A percentile compares a stretch with the other conserved stretches of the same genome.
These are phyloP conservation scores for Chanos chanos DNA, from an alignment of 2,797 vertebrate genomes.

Conservation along the genomic window DNA sequence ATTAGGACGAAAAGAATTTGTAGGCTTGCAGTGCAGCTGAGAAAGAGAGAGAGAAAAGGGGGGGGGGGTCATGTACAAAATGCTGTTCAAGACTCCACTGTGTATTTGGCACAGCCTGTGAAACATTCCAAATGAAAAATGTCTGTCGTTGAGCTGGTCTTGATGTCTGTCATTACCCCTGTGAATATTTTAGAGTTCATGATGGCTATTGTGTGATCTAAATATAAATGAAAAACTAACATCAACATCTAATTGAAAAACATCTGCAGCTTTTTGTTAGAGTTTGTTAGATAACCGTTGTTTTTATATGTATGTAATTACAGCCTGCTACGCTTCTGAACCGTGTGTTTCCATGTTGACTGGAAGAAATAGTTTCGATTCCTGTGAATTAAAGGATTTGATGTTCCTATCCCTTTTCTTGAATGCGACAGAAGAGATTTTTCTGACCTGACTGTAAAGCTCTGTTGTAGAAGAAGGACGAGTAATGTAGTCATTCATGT, in stretches of 20 bases:
- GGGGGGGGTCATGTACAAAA: neutral
- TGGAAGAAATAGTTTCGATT: slow-evolving; percentile 4
- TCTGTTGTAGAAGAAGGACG: neutral
- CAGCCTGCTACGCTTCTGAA: neutral
- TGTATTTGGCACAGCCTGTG: neutral
- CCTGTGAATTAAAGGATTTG: slow-evolving; percentile 33
- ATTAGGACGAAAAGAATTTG: slow-evolving; percentile 52
- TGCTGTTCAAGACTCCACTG: neutral
- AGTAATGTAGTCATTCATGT: neutral
- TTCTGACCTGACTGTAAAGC: neutral
- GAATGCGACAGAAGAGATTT: slow-evolving; percentile 14
- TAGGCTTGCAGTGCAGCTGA: slow-evolving; percentile 28
- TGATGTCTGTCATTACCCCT: no score
- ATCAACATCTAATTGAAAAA: no score
- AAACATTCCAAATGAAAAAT: no score
- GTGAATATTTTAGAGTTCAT: no score
- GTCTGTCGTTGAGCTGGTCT: no score
- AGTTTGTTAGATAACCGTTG: no score
- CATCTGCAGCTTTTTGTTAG: no score
- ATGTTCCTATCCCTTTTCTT: slow-evolving; percentile 15
- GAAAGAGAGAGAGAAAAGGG: neutral
- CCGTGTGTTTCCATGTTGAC: neutral
- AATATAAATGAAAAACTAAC: no score
- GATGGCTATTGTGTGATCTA: no score
- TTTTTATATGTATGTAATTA: no score